Evolutionary conservation across 2,888 invertebrate genomes (phyloP), one percentile per base, ranked within the genome.

Genomic region (Amblyjoppa fuscipennis): DNA sequence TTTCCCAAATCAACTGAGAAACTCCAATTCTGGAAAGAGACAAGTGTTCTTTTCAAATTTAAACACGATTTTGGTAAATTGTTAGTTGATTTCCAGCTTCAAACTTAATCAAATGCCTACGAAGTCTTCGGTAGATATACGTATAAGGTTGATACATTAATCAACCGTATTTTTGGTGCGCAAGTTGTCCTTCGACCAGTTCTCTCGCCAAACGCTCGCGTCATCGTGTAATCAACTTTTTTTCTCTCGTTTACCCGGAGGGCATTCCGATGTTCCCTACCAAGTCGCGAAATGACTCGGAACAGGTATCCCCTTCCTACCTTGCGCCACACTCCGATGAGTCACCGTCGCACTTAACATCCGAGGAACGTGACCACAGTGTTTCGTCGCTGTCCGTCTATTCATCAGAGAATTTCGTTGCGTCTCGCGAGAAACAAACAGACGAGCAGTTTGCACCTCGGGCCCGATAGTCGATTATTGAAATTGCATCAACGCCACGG

Each of bases 401-500:
- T 25, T 51, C 38, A 38, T 16, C 53, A n/a, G n/a, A 28, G 6
- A 13, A 66, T 51, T 66, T 28, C 56, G 11, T 25, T 53, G 38
- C 34, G 38, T 20, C 53, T 53, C 20, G 3, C 53, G 31, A 16
- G 16, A 28, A 31, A 64, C 64, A 16, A 64, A 64, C 64, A 56
- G 64, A 64, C 64, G 64, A 64, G 34, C 45, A 49, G 45, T 16
- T 31, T 64, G n/a, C 64, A 64, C 28, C 56, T 38, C 56, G 61
- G 70, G 70, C 20, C 51, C 16, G 64, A 74, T 31, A 38, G 53
- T 69, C 83, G 87, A 88, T 88, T 87, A 89, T 90, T 87, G 89
- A 90, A 89, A 88, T 81, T 83, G 80, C 84, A 88, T 90, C 83
- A 87, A 59, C 68, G 69, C 25, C 59, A 28, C 34, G 45, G 45